Conservation (phyloP, 2,888 invertebrate genomes). For the Diabrotica balteata region DNA sequence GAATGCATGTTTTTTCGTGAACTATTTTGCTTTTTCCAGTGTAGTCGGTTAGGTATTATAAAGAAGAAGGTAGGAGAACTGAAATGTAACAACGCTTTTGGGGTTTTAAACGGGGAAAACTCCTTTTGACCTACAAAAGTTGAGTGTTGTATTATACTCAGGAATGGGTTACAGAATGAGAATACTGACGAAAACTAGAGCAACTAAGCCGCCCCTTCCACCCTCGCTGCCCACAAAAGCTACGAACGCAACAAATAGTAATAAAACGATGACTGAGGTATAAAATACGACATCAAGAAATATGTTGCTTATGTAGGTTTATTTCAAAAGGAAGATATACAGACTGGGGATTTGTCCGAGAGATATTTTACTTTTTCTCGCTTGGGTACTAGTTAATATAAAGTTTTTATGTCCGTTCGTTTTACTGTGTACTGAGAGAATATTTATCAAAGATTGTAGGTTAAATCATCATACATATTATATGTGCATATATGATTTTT, state of each 20-base stretch:
- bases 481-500: too few relatives aligned
- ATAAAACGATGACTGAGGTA: constrained; percentile 9
- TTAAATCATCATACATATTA: too few relatives aligned
- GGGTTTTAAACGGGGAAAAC: constrained; percentile 12
- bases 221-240: constrained; percentile 4
- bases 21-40: not conserved
- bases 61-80: not conserved
- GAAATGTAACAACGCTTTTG: constrained; percentile 22
- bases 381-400: too few relatives aligned
- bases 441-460: too few relatives aligned
- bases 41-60: not conserved
- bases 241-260: constrained; percentile 7
- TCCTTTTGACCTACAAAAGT: constrained; percentile 23
- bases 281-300: constrained; percentile 7
- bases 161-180: constrained; percentile 17
- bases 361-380: too few relatives aligned
- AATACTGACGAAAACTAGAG: constrained; percentile 18
- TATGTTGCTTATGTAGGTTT: not conserved
- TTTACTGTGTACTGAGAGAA: too few relatives aligned
- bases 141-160: constrained; percentile 25
- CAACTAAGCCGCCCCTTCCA: constrained; percentile 7
- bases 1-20: too few relatives aligned
- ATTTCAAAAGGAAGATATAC: too few relatives aligned
- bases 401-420: too few relatives aligned
- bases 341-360: too few relatives aligned